Conservation (phyloP, 1,140 invertebrate genomes). For the Hetaerina americana region DNA sequence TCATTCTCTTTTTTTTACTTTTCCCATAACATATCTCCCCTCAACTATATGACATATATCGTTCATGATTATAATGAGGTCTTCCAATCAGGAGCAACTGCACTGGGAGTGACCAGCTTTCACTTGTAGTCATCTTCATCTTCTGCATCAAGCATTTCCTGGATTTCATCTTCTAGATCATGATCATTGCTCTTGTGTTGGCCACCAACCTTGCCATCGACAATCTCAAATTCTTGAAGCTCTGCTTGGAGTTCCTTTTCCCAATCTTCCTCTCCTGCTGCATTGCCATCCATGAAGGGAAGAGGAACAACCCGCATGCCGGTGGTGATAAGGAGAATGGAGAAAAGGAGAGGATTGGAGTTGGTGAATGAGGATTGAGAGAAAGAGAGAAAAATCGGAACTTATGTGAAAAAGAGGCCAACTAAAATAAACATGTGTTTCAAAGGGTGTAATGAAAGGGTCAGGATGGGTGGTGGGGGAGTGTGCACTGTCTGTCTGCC, state of each 20-base stretch:
- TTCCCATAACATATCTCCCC: too few relatives aligned
- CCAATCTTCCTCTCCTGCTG: conserved; percentile 46
- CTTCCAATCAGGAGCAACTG: too few relatives aligned
- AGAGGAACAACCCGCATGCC: too few relatives aligned
- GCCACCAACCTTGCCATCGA: conserved; percentile 35
- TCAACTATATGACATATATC: too few relatives aligned
- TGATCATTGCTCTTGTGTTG: neutral
- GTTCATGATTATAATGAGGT: too few relatives aligned
- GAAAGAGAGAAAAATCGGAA: neutral
- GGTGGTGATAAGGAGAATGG: neutral
- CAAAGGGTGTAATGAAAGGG: too few relatives aligned
- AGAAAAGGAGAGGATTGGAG: neutral
- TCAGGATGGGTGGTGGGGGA: too few relatives aligned
- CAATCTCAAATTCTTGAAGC: conserved; percentile 83
- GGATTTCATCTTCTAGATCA: neutral
- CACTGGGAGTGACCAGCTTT: too few relatives aligned
- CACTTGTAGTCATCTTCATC: neutral
- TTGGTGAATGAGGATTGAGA: neutral
- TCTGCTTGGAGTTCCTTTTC: conserved; percentile 85
- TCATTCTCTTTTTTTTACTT: too few relatives aligned
- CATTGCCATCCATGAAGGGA: too few relatives aligned
- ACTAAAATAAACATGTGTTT: neutral
- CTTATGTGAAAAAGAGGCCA: neutral
- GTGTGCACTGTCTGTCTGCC: too few relatives aligned
- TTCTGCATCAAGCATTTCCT: neutral